Percentiles rank a stretch among this genome's conserved stretches.
These are phyloP conservation scores for Aethina tumida DNA, from an alignment of 1,140 invertebrate genomes.

Conservation along the genomic window DNA sequence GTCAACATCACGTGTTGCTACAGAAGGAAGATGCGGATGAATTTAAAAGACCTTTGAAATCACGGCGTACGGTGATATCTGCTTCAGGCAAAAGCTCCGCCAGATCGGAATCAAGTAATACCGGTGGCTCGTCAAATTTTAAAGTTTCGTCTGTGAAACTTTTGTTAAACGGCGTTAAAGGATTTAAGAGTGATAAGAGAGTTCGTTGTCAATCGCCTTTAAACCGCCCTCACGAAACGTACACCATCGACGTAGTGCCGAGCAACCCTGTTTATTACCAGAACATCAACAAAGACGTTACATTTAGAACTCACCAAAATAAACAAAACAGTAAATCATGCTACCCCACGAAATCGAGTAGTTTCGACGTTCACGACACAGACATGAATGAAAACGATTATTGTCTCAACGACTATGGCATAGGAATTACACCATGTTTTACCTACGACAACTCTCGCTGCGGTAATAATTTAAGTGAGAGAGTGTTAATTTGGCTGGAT, in stretches of 20 bases:
- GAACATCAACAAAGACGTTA: too few species aligned
- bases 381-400: background rate
- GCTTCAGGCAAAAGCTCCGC: constrained; percentile 8
- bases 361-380: background rate
- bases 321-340: background rate
- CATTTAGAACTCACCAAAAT: too few species aligned
- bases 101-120: background rate
- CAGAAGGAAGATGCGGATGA: constrained; percentile 47
- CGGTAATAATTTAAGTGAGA: constrained; percentile 35
- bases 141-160: constrained; percentile 19
- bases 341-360: constrained; percentile 1
- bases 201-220: too few species aligned
- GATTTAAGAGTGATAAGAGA: constrained; percentile 7
- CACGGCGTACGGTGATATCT: background rate
- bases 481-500: constrained; percentile 50
- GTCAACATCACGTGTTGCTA: constrained; percentile 58
- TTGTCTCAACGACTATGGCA: background rate
- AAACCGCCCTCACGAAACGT: too few species aligned
- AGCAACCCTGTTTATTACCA: too few species aligned
- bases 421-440: background rate
- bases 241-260: too few species aligned
- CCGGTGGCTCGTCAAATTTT: constrained; percentile 11
- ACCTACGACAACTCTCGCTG: background rate
- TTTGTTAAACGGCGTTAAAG: constrained; percentile 7
- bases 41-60: background rate